These are phyloP conservation scores for Apeira syringaria DNA, from an alignment of 2,888 invertebrate species.

Conservation along the genomic window DNA sequence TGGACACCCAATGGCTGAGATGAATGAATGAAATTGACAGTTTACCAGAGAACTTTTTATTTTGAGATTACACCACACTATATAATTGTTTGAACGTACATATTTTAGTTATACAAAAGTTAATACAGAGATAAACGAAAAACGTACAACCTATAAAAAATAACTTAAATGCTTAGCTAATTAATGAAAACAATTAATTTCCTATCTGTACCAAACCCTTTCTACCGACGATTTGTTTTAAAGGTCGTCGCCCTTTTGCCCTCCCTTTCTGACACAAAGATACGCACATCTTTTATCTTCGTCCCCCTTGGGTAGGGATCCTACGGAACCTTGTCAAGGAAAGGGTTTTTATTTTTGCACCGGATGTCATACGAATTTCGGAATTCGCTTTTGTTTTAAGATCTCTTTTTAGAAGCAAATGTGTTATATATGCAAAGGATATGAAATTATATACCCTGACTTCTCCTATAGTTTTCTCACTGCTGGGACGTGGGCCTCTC, in stretches of 20 bases:
- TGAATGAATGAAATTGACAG: too few species aligned
- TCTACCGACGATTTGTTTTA: constrained; percentile 80
- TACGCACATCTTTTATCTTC: constrained; percentile 49
- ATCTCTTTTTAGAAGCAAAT: too few species aligned
- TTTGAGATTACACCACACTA: too few species aligned
- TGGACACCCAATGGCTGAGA: too few species aligned
- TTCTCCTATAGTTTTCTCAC: too few species aligned
- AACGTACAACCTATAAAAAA: too few species aligned
- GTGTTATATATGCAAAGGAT: not conserved
- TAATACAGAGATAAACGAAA: too few species aligned
- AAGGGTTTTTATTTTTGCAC: constrained; percentile 65
- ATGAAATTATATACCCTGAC: too few species aligned
- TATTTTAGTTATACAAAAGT: too few species aligned
- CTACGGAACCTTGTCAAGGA: constrained; percentile 66
- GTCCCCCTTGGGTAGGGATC: constrained; percentile 65
- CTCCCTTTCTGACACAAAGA: constrained; percentile 52
- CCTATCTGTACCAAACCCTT: constrained; percentile 74
- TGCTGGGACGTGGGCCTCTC: too few species aligned
- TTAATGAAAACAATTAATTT: constrained; percentile 37
- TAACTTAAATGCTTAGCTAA: constrained; percentile 23
- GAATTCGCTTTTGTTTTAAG: constrained; percentile 28
- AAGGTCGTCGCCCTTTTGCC: constrained; percentile 75
- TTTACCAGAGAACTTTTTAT: too few species aligned
- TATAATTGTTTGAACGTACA: too few species aligned
- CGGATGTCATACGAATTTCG: constrained; percentile 65